Evolutionary conservation across 2,797 vertebrate species (phyloP).

Genomic region (Anniella stebbinsi): DNA sequence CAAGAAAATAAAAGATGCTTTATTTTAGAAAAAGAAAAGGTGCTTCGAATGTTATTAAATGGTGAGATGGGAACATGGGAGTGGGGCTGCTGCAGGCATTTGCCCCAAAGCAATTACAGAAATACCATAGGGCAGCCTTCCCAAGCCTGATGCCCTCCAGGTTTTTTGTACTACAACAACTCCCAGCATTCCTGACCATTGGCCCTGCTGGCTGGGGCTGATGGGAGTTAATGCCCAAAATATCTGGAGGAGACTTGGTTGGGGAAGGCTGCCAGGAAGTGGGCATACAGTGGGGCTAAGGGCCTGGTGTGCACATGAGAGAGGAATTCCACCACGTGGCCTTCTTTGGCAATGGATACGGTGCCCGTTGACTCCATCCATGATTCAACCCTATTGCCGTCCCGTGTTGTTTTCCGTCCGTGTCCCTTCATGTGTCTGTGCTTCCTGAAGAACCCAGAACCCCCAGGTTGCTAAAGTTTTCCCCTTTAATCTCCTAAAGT

Average conservation of each 20-base stretch:
- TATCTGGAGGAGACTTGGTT: too few species aligned
- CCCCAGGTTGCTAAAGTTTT: too few species aligned
- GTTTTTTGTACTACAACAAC: too few species aligned
- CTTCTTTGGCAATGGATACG: not conserved
- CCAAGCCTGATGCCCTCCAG: too few species aligned
- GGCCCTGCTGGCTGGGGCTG: too few species aligned
- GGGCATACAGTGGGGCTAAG: too few species aligned
- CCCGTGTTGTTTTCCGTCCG: too few species aligned
- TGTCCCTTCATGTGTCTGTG: not conserved
- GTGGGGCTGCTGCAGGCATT: not conserved
- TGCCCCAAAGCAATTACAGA: not conserved
- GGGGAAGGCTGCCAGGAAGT: too few species aligned
- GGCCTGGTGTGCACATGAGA: not conserved
- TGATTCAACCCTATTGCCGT: not conserved
- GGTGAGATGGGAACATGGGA: too few species aligned
- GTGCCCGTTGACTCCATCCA: not conserved
- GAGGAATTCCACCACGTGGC: not conserved
- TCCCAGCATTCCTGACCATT: too few species aligned
- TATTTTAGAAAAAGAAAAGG: conserved; percentile 5
- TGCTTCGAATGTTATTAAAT: not conserved
- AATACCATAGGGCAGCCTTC: not conserved
- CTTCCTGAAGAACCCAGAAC: not conserved
- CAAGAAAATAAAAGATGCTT: conserved; percentile 37
- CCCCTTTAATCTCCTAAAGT: not conserved
- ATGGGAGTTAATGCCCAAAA: not conserved